Evolutionary conservation across 2,113 vertebrate genomes (phyloP).

Genomic region (Cheilinus undulatus): DNA sequence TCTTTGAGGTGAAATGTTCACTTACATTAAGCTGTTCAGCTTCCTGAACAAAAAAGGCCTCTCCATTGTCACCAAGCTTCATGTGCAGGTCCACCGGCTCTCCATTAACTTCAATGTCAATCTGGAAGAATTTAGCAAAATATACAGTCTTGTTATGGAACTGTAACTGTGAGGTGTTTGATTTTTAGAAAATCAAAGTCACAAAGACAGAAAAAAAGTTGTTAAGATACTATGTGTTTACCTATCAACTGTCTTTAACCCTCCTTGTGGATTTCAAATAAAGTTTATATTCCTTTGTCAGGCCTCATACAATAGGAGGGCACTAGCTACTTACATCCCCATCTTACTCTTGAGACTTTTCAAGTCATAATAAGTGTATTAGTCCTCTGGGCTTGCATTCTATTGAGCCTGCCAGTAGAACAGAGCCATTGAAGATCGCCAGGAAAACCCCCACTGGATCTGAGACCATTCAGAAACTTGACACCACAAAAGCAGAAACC

Average conservation of each 20-base stretch:
- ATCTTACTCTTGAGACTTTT: constrained; percentile 10
- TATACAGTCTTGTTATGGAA: not conserved
- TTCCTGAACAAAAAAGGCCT: constrained; percentile 99
- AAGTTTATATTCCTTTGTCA: not conserved
- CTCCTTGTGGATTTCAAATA: too few relatives aligned
- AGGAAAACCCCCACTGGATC: constrained; percentile 39
- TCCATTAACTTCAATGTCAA: constrained; percentile 98
- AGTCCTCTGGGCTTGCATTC: constrained; percentile 32
- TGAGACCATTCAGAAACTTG: constrained; percentile 57
- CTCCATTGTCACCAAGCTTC: constrained; percentile 98
- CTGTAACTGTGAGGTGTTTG: not conserved
- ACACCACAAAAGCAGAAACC: constrained; percentile 57
- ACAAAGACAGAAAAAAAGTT: too few relatives aligned
- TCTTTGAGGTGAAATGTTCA: not conserved
- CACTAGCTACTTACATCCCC: constrained; percentile 6
- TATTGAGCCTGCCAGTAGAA: constrained; percentile 39
- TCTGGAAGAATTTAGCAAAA: constrained; percentile 80
- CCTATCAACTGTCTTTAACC: not conserved
- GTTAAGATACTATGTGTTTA: not conserved
- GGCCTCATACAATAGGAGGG: not conserved
- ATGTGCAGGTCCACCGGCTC: constrained; percentile 96
- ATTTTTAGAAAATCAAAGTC: too few relatives aligned
- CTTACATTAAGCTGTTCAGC: constrained; percentile 92
- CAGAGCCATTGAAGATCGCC: constrained; percentile 54
- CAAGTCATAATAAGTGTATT: constrained; percentile 48